Evolutionary conservation across 2,797 vertebrate genomes (phyloP).

Genomic region (Hippopotamyrus pictus): DNA sequence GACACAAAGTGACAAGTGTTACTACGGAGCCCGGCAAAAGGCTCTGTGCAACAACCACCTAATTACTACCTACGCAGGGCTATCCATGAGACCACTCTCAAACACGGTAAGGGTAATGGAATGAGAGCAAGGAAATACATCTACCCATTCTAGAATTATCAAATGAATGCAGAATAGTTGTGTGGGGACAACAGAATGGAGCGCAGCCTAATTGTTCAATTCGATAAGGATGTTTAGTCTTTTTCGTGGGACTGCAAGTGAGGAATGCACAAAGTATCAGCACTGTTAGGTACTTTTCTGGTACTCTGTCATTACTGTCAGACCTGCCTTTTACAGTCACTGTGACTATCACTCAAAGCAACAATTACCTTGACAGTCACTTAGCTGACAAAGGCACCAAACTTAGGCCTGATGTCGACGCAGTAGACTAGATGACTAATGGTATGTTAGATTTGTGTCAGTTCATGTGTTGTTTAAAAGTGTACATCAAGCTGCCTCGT

Average conservation of each 20-base stretch:
- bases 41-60: slow-evolving; percentile 29
- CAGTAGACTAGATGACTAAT: not conserved
- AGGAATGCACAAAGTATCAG: not conserved
- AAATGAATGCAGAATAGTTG: not conserved
- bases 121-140: not conserved
- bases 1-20: slow-evolving; percentile 12
- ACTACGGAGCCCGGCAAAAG: slow-evolving; percentile 28
- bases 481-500: not conserved
- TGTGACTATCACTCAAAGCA: not conserved
- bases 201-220: not conserved
- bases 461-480: not conserved
- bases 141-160: not conserved
- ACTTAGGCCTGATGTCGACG: not conserved
- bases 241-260: not conserved
- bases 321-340: not conserved
- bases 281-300: not conserved
- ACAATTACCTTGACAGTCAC: not conserved
- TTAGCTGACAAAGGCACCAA: not conserved
- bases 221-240: not conserved
- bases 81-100: slow-evolving; percentile 13
- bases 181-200: not conserved
- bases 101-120: not conserved
- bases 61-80: slow-evolving; percentile 29
- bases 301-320: not conserved
- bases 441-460: not conserved